Conservation (phyloP, 2,113 vertebrate species). For the Thunnus thynnus region DNA sequence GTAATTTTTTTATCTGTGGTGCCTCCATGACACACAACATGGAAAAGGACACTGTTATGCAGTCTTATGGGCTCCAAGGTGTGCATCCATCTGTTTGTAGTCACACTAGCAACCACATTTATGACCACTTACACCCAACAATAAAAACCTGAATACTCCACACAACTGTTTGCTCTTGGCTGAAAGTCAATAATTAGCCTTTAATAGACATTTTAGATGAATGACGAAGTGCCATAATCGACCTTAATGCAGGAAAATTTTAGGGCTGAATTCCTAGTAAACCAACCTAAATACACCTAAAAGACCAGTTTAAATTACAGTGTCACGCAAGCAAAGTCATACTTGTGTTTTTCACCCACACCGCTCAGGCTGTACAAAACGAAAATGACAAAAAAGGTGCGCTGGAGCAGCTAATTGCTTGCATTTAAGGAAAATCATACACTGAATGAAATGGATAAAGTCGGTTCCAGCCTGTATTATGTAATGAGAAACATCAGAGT, state of each 20-base stretch:
- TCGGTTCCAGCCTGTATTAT: constrained; percentile 27
- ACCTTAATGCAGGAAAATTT: constrained; percentile 25
- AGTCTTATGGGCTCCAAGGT: constrained; percentile 26
- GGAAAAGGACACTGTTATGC: constrained; percentile 27
- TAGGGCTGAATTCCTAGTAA: constrained; percentile 6
- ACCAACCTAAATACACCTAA: constrained; percentile 9
- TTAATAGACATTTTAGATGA: constrained; percentile 41
- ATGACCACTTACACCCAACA: constrained; percentile 62
- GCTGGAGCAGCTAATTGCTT: neutral
- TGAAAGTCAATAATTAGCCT: constrained; percentile 67
- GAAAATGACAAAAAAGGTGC: neutral
- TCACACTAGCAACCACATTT: constrained; percentile 67
- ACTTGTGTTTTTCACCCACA: neutral
- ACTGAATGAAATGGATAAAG: constrained; percentile 4
- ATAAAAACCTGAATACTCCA: constrained; percentile 69
- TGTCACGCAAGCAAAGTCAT: neutral
- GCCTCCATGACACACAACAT: neutral
- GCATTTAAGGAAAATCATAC: neutral
- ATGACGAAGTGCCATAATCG: constrained; percentile 36
- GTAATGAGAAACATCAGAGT: constrained; percentile 23
- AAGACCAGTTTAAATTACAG: neutral
- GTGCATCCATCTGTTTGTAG: constrained; percentile 49
- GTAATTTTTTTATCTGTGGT: constrained; percentile 1
- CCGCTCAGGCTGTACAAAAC: neutral
- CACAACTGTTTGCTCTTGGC: constrained; percentile 56